Percentiles rank a stretch among this genome's conserved stretches.
These are phyloP conservation scores for Cichlasoma orientale DNA, from an alignment of 2,797 vertebrate species.

Conservation along the genomic window DNA sequence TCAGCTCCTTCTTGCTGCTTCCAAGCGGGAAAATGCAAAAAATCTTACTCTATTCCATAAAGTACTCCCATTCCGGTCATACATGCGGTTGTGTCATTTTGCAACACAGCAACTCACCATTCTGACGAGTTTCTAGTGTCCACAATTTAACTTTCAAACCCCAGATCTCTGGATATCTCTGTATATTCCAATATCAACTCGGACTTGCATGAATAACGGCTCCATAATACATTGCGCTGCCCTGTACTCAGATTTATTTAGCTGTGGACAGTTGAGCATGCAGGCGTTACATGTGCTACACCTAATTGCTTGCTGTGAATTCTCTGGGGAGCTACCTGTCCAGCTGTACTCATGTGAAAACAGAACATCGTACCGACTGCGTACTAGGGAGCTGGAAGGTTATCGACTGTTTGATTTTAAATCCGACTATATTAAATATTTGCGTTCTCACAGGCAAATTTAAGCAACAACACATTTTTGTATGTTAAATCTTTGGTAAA, in stretches of 20 bases:
- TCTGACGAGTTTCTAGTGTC: background rate
- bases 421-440: background rate
- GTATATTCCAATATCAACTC: background rate
- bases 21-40: too few species aligned
- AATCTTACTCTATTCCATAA: too few species aligned
- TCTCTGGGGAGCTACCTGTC: background rate
- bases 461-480: background rate
- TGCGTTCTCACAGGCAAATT: background rate
- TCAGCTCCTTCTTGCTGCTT: rapidly evolving
- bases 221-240: background rate
- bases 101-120: background rate
- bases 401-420: background rate
- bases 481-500: background rate
- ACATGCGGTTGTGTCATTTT: background rate
- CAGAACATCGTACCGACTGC: background rate
- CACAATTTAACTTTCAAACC: background rate
- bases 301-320: background rate
- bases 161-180: background rate
- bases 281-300: background rate
- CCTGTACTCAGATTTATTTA: background rate
- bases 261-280: background rate
- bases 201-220: background rate
- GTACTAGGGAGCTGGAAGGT: background rate
- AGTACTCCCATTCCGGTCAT: background rate
- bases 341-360: background rate